These are phyloP conservation scores for Drosophila paulistorum DNA, from an alignment of 1,140 invertebrate genomes.

Conservation along the genomic window DNA sequence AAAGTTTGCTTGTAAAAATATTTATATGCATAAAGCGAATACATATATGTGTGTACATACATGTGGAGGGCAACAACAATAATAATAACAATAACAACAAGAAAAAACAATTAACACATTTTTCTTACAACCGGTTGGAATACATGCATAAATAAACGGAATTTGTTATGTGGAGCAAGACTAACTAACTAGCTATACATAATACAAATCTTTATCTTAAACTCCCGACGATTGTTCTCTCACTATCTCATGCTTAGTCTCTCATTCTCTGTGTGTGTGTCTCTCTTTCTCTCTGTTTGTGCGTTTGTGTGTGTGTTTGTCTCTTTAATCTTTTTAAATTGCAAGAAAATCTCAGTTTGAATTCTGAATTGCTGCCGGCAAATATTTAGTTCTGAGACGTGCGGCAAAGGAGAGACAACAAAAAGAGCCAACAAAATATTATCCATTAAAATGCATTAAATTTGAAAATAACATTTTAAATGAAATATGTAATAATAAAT, in stretches of 20 bases:
- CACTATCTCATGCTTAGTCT: conserved; percentile 29
- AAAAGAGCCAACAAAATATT: background rate
- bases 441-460: conserved; percentile 3
- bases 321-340: conserved; percentile 76
- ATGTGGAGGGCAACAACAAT: conserved; percentile 19
- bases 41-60: background rate
- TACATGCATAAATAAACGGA: background rate
- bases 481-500: background rate
- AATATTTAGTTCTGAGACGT: conserved; percentile 25
- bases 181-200: conserved; percentile 56
- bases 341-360: conserved; percentile 72
- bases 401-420: conserved; percentile 13
- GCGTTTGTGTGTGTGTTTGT: conserved; percentile 25
- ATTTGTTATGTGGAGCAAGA: conserved; percentile 35
- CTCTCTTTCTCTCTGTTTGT: background rate
- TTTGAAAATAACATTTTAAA: background rate
- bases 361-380: conserved; percentile 25
- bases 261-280: background rate
- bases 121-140: conserved; percentile 58
- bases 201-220: conserved; percentile 60
- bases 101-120: conserved; percentile 70
- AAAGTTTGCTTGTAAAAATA: conserved; percentile 51
- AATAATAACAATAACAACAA: conserved; percentile 20
- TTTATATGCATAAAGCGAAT: conserved; percentile 31
- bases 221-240: conserved; percentile 19